A percentile compares a stretch with the other conserved stretches of the same genome.
Conservation (phyloP, 2,113 vertebrate species). For the Mesembrinibis cayennensis region DNA sequence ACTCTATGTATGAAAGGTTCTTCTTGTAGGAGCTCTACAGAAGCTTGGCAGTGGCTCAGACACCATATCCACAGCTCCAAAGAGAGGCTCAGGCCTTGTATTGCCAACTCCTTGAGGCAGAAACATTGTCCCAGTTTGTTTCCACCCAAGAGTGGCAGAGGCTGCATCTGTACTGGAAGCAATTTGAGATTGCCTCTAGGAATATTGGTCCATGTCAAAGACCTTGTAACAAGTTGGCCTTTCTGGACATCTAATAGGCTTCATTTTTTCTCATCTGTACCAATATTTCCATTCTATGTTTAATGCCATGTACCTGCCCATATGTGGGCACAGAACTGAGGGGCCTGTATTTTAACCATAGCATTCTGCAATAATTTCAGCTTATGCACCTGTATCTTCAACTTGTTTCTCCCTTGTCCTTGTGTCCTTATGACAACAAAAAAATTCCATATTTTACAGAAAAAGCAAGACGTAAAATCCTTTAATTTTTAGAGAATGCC, state of each 20-base stretch:
- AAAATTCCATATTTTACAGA: not conserved
- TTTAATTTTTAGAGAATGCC: not conserved
- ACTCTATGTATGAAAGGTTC: not conserved
- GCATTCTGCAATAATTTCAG: not conserved
- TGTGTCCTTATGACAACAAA: not conserved
- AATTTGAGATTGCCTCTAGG: not conserved
- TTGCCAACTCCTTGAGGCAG: not conserved
- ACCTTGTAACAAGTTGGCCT: not conserved
- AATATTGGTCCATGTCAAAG: not conserved
- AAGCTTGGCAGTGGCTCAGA: not conserved
- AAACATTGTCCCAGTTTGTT: not conserved
- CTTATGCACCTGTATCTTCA: not conserved
- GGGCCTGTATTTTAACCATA: not conserved
- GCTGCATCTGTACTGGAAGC: not conserved
- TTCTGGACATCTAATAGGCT: not conserved
- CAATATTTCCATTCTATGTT: not conserved
- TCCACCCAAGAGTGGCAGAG: not conserved
- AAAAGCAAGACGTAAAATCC: not conserved
- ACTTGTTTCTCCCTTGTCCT: not conserved
- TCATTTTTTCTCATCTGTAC: not conserved
- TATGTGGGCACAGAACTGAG: not conserved
- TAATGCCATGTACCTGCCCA: not conserved
- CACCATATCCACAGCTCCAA: not conserved
- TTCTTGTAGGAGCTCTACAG: not conserved
- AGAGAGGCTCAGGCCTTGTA: not conserved